phyloP scores from a whole-genome alignment of 2,888 invertebrate genomes.

The Hyposoter didymator region DNA sequence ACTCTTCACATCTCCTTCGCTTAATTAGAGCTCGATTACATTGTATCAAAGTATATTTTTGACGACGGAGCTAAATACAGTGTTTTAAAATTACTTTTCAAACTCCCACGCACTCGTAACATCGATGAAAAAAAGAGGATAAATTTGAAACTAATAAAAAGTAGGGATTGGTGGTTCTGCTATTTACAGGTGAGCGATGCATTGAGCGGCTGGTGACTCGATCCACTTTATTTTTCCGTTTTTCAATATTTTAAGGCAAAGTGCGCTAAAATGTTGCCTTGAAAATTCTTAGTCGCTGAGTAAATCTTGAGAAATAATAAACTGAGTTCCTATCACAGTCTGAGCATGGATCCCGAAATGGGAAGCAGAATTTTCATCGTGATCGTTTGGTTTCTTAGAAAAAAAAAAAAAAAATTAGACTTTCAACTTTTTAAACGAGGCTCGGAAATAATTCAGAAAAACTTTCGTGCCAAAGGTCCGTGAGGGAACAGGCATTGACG shows the following conservation, averaged over 20 bases:
- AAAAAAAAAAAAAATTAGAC: background rate
- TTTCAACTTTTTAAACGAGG: conserved; percentile 85
- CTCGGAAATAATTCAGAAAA: conserved; percentile 92
- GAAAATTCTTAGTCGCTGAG: background rate
- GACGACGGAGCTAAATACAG: conserved; percentile 66
- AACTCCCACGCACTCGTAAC: conserved; percentile 16
- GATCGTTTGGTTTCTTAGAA: background rate
- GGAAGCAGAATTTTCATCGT: background rate
- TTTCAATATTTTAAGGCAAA: background rate
- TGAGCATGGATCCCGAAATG: conserved; percentile 54
- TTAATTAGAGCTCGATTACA: conserved; percentile 61
- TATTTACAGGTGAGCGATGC: conserved; percentile 49
- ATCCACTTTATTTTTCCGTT: background rate
- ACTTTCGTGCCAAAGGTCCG: conserved; percentile 90
- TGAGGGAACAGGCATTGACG: conserved; percentile 84
- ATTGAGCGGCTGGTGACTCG: conserved; percentile 2
- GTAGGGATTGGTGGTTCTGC: background rate
- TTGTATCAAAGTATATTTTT: conserved; percentile 47
- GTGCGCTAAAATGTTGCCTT: background rate
- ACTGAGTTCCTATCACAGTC: conserved; percentile 70
- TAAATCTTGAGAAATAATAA: conserved; percentile 60
- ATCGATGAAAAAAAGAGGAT: background rate
- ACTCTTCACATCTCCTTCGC: conserved; percentile 33
- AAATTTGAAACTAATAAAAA: background rate
- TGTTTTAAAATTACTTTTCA: conserved; percentile 17